phyloP scores from a whole-genome alignment of 2,113 vertebrate species.

The Otocyon megalotis region DNA sequence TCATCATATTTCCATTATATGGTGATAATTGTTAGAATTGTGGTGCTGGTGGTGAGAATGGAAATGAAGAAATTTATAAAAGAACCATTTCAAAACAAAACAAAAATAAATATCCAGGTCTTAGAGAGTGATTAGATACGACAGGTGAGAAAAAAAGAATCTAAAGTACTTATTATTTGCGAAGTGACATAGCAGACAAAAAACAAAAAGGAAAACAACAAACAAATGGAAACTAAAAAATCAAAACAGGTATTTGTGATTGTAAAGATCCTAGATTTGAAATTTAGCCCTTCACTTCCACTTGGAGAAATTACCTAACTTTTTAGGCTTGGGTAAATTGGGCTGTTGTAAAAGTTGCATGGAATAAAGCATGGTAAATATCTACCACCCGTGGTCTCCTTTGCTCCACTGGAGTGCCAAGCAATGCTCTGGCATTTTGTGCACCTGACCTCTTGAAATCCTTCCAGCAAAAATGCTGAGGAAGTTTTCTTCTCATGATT shows the following conservation, averaged over 20 bases:
- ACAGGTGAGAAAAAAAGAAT: neutral
- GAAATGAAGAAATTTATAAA: slow-evolving; percentile 36
- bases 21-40: slow-evolving; percentile 57
- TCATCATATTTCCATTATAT: slow-evolving; percentile 2
- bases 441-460: neutral
- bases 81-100: slow-evolving; percentile 15
- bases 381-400: neutral
- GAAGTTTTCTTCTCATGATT: neutral
- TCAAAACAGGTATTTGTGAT: neutral
- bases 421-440: neutral
- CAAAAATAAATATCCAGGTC: neutral
- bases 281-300: neutral
- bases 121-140: slow-evolving; percentile 35
- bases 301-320: neutral
- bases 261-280: neutral
- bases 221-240: neutral
- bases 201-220: neutral
- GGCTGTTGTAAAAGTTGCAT: neutral
- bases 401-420: neutral
- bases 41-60: slow-evolving; percentile 21
- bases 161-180: slow-evolving; percentile 31
- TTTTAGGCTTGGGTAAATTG: neutral
- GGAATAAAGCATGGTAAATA: neutral
- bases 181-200: neutral
- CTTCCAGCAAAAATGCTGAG: neutral